These are phyloP conservation scores for Patella vulgata DNA, from an alignment of 1,140 invertebrate genomes.

Conservation along the genomic window DNA sequence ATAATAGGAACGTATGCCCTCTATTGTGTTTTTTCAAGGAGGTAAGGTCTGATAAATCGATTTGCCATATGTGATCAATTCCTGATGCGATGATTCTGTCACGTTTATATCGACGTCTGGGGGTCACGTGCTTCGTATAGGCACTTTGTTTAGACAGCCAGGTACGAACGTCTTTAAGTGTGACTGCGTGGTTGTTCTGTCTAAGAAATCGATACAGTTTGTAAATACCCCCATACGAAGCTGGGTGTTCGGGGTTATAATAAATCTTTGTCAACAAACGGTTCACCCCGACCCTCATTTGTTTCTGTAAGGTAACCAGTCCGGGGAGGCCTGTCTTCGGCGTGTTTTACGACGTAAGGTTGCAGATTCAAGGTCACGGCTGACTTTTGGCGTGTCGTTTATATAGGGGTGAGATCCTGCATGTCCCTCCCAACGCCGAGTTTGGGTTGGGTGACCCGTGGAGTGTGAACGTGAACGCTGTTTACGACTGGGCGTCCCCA, in stretches of 20 bases:
- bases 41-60: constrained; percentile 59
- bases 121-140: constrained; percentile 26
- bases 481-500: too few species aligned
- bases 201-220: too few species aligned
- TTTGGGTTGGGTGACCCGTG: background rate
- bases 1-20: constrained; percentile 66
- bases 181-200: too few species aligned
- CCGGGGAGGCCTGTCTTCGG: too few species aligned
- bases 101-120: constrained; percentile 13
- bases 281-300: too few species aligned
- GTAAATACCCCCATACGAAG: constrained; percentile 14
- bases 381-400: too few species aligned
- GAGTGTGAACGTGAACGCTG: constrained; percentile 4
- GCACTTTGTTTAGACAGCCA: constrained; percentile 25
- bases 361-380: too few species aligned
- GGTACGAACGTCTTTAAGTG: background rate
- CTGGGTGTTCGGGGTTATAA: background rate
- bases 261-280: background rate
- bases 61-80: constrained; percentile 62
- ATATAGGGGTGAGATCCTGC: too few species aligned
- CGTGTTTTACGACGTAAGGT: too few species aligned
- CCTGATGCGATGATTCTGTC: constrained; percentile 21
- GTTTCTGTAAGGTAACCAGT: too few species aligned
- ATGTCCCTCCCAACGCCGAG: background rate
- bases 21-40: constrained; percentile 58